Evolutionary conservation across 2,797 vertebrate genomes (phyloP), one percentile per base, ranked within the genome.

Genomic region (Galaxias olidus): DNA sequence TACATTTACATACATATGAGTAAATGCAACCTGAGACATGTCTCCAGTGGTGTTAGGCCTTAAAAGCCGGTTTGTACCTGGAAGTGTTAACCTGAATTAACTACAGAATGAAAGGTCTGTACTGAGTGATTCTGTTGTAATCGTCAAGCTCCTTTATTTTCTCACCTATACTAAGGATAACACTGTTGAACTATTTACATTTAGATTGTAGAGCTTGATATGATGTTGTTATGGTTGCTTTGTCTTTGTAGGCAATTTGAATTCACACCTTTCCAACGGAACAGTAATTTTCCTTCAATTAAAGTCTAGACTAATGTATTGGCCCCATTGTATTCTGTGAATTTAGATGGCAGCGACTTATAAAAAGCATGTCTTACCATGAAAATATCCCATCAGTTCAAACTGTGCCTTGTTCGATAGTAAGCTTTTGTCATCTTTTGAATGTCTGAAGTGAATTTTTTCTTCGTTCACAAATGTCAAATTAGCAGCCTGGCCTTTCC

Each of bases 381-480:
- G 66, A 72, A 73, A 72, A 50, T 57, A 18, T 55, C 47, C 68
- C 40, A 45, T 30, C 12, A 74, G 58, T 75, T 69, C 41, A 65
- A 57, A 47, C 57, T 68, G 46, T 59, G 49, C 70, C 65, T 67
- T 59, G 59, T 65, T 73, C 4, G 0, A 67, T 71, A 65, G 19
- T 47, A 66, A 71, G 66, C 56, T 52, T n/a, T 47, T 63, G 49
- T 66, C 71, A 40, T 68, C 63, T 56, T 0, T 3, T 67, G 71
- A 80, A 81, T 78, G 72, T 67, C 48, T 43, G 19, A 56, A 40
- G 13, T 69, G 17, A 13, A 10, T 80, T 79, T 80, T 71, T 73
- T 62, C 69, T 79, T 51, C 61, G 62, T 74, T 79, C 72, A 76
- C 73, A 46, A 46, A 68, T 66, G 68, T 60, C 53, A 69, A 63